Percentiles rank a stretch among this genome's conserved stretches.
Conservation (phyloP, 2,888 invertebrate species). For the Platerodrilus igneus region DNA sequence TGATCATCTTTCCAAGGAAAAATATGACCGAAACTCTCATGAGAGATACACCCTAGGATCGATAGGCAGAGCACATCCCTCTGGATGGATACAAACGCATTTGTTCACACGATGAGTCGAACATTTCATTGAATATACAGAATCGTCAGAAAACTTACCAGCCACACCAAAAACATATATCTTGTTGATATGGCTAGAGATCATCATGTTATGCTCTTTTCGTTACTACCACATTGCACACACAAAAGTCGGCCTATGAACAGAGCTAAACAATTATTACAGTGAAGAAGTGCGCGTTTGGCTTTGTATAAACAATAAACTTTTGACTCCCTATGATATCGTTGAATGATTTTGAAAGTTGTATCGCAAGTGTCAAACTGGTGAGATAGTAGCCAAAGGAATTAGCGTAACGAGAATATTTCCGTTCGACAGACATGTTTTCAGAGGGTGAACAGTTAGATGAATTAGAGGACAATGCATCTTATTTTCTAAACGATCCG, state of each 20-base stretch:
- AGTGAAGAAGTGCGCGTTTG: slow-evolving; percentile 10
- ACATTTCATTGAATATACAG: slow-evolving; percentile 26
- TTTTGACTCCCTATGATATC: slow-evolving; percentile 1
- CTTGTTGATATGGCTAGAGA: slow-evolving; percentile 14
- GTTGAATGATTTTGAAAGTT: background rate
- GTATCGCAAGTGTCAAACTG: background rate
- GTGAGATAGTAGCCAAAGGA: no score
- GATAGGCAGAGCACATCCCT: slow-evolving; percentile 18
- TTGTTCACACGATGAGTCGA: slow-evolving; percentile 31
- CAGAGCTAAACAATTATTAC: slow-evolving; percentile 11
- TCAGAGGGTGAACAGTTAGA: background rate
- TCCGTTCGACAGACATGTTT: background rate
- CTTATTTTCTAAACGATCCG: background rate
- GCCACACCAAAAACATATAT: slow-evolving; percentile 19
- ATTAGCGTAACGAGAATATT: background rate
- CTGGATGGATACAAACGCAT: slow-evolving; percentile 32
- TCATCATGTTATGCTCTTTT: slow-evolving; percentile 16
- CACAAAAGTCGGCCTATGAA: slow-evolving; percentile 20
- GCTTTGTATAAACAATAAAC: slow-evolving; percentile 3
- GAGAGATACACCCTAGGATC: background rate
- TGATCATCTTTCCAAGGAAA: background rate
- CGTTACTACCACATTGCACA: slow-evolving; percentile 17
- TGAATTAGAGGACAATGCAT: background rate
- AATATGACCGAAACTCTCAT: background rate
- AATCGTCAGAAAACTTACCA: slow-evolving; percentile 15